Evolutionary conservation across 2,888 invertebrate species (phyloP).

Genomic region (Aphodius granarius): DNA sequence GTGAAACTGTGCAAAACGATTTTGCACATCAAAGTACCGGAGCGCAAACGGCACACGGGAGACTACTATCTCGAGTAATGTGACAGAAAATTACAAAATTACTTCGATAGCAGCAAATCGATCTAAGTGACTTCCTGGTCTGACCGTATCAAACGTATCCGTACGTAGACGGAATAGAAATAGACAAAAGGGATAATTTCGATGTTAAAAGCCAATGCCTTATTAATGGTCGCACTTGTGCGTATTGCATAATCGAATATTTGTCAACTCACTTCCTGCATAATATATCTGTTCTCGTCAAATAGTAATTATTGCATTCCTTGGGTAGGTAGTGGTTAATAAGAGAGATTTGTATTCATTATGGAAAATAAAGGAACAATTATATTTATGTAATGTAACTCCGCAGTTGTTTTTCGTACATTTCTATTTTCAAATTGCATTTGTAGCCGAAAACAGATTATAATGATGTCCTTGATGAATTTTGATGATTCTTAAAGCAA

Average conservation of each 20-base stretch:
- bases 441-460: background rate
- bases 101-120: background rate
- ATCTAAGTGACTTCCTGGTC: constrained; percentile 7
- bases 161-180: background rate
- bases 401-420: background rate
- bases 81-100: constrained; percentile 6
- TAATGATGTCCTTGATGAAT: too few species aligned
- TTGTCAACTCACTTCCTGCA: background rate
- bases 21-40: background rate
- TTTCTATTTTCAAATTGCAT: background rate
- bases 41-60: background rate
- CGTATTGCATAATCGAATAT: background rate
- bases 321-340: background rate
- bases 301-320: background rate
- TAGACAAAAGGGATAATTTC: background rate
- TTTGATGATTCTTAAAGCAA: too few species aligned
- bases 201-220: background rate
- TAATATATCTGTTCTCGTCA: background rate
- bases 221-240: background rate
- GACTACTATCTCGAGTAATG: constrained; percentile 1
- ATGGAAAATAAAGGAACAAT: background rate
- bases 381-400: background rate
- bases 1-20: background rate
- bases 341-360: background rate
- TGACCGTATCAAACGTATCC: background rate